Percentiles rank a stretch among this genome's conserved stretches.
phyloP scores from a whole-genome alignment of 2,113 vertebrate genomes.

The Tretioscincus oriximinensis region DNA sequence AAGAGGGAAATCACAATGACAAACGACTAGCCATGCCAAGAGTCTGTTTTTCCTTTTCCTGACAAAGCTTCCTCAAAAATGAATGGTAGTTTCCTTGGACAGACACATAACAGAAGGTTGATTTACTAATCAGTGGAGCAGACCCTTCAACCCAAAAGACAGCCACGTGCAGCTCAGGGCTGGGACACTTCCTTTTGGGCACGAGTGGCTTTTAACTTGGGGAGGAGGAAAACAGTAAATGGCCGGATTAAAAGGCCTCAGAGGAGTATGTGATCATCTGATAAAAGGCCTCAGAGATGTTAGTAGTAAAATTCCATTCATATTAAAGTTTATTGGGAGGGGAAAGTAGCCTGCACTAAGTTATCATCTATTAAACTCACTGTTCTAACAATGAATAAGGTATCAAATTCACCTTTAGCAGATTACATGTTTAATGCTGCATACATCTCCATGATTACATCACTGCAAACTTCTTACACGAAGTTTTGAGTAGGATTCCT shows the following conservation, averaged over 20 bases:
- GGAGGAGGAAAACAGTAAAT: constrained; percentile 11
- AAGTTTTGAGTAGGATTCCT: too few relatives aligned
- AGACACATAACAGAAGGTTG: constrained; percentile 63
- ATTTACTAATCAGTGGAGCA: constrained; percentile 58
- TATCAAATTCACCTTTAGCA: not conserved
- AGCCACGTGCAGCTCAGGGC: constrained; percentile 26
- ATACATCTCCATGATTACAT: too few relatives aligned
- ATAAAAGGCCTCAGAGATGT: not conserved
- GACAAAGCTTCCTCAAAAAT: constrained; percentile 73
- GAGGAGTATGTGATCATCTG: constrained; percentile 6
- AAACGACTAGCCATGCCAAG: constrained; percentile 68
- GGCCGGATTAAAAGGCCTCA: constrained; percentile 3
- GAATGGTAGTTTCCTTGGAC: constrained; percentile 74
- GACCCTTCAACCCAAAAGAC: constrained; percentile 44
- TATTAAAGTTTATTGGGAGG: not conserved
- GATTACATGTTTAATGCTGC: not conserved
- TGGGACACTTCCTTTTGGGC: constrained; percentile 43
- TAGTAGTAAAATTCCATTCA: constrained; percentile 34
- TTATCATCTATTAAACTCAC: not conserved
- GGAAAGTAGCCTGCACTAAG: too few relatives aligned
- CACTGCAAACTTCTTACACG: too few relatives aligned
- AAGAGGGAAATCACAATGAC: constrained; percentile 75
- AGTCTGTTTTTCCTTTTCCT: constrained; percentile 76
- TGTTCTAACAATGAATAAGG: not conserved
- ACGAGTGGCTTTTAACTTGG: constrained; percentile 25